Conservation (phyloP, 2,797 vertebrate genomes). For the Allobates femoralis region DNA sequence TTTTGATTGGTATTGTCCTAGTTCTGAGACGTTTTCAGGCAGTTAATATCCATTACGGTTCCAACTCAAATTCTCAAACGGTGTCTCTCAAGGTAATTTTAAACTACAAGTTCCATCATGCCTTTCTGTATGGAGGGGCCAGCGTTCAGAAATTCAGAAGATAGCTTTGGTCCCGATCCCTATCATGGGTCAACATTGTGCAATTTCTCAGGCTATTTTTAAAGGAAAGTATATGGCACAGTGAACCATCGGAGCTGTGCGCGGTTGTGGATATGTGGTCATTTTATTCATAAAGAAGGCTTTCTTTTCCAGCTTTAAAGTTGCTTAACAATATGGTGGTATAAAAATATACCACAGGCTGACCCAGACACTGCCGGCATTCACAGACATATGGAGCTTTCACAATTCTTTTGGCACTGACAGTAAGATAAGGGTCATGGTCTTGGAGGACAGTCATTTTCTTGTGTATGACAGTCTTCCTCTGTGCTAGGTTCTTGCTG, state of each 20-base stretch:
- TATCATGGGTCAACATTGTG: neutral
- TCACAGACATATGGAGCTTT: neutral
- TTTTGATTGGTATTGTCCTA: slow-evolving; percentile 74
- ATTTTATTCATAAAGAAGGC: slow-evolving; percentile 20
- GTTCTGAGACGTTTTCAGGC: slow-evolving; percentile 65
- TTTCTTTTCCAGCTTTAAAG: slow-evolving; percentile 1
- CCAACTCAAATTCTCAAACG: slow-evolving; percentile 62
- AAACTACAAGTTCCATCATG: slow-evolving; percentile 20
- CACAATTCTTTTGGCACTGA: slow-evolving; percentile 18
- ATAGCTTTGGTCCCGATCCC: neutral
- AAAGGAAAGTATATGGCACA: neutral
- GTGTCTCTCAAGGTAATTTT: slow-evolving; percentile 1
- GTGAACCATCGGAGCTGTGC: neutral
- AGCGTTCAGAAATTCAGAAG: neutral
- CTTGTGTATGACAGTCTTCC: slow-evolving; percentile 1
- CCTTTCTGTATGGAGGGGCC: neutral
- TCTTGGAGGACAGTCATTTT: slow-evolving; percentile 1
- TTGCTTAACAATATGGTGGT: neutral
- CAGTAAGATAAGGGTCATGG: slow-evolving; percentile 15
- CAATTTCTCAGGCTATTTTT: slow-evolving; percentile 11
- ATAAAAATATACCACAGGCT: slow-evolving; percentile 6
- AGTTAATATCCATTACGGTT: slow-evolving; percentile 72
- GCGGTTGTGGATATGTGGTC: neutral
- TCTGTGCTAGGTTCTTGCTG: neutral
- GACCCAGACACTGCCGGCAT: slow-evolving; percentile 5